phyloP scores from a whole-genome alignment of 2,113 vertebrate species.

The Dromas ardeola region DNA sequence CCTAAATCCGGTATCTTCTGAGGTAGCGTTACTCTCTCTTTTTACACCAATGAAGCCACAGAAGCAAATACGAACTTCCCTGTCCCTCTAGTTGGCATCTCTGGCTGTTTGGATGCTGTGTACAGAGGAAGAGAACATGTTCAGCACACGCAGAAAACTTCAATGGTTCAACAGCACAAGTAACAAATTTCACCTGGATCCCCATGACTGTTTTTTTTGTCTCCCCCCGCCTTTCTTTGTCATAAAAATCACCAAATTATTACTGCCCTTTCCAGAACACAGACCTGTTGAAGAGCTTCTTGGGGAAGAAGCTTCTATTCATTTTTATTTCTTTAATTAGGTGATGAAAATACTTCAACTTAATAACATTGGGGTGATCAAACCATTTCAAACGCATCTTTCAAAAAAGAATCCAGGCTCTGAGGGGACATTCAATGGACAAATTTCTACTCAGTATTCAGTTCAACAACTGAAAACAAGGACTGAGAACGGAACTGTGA shows the following conservation, averaged over 20 bases:
- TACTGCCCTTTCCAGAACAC: background rate
- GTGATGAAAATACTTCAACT: background rate
- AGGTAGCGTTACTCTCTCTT: background rate
- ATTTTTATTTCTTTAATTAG: background rate
- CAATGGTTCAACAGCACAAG: background rate
- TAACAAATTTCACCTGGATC: background rate
- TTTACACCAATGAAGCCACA: background rate
- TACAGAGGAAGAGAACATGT: background rate
- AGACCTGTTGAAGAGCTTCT: background rate
- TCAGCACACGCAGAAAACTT: background rate
- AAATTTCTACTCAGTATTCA: background rate
- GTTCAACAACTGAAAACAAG: background rate
- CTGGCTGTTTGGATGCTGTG: background rate
- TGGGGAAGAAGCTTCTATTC: background rate
- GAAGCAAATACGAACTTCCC: background rate
- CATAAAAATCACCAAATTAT: background rate
- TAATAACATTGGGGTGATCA: background rate
- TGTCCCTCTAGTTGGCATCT: background rate
- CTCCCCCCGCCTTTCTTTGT: background rate
- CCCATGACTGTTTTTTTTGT: background rate
- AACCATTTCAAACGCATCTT: background rate
- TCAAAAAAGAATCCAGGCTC: background rate
- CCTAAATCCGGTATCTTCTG: background rate
- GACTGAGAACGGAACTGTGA: background rate
- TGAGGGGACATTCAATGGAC: background rate